Percentiles rank a stretch among this genome's conserved stretches.
Evolutionary conservation across 2,797 vertebrate species (phyloP).

Genomic region (Tragopan temminckii): DNA sequence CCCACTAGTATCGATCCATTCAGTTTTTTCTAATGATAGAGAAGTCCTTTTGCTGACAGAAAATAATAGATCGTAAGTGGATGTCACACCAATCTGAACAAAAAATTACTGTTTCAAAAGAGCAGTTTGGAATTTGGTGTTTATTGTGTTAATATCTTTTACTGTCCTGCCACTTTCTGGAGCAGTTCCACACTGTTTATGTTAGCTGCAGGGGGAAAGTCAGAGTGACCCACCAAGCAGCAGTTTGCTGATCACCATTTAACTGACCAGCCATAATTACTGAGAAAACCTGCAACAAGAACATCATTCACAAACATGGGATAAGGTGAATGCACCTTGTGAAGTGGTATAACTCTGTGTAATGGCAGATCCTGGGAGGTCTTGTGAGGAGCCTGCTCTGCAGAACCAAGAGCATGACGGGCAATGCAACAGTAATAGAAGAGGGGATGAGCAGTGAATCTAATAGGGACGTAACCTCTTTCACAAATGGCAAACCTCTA

Average conservation of each 20-base stretch:
- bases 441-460: neutral
- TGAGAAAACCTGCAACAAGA: neutral
- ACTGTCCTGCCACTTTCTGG: neutral
- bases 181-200: neutral
- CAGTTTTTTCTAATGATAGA: neutral
- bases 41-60: neutral
- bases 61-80: neutral
- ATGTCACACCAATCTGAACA: neutral
- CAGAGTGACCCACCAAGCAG: neutral
- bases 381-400: neutral
- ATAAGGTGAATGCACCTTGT: neutral
- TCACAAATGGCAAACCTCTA: neutral
- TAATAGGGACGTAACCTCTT: neutral
- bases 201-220: neutral
- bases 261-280: neutral
- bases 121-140: neutral
- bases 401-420: neutral
- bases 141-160: slow-evolving; percentile 12
- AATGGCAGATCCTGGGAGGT: neutral
- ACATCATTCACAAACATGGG: neutral
- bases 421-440: neutral
- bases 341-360: neutral
- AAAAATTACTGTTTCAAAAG: neutral
- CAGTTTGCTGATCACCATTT: neutral
- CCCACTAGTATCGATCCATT: neutral